phyloP scores from a whole-genome alignment of 2,888 invertebrate genomes.

The Mamestra brassicae region DNA sequence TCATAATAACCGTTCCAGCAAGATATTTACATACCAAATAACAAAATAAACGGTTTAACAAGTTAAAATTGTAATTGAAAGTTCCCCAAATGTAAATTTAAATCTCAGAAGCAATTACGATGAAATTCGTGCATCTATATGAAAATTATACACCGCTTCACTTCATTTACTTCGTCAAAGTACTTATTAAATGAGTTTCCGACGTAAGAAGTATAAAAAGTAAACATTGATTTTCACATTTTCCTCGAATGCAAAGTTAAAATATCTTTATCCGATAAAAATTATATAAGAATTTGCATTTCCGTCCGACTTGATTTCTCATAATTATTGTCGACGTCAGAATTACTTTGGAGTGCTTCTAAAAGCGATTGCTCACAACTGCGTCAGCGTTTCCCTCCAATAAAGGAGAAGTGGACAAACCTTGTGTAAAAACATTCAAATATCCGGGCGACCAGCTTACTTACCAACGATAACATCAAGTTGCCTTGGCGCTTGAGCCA shows the following conservation, averaged over 20 bases:
- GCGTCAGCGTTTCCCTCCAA: slow-evolving; percentile 39
- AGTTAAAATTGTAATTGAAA: slow-evolving; percentile 36
- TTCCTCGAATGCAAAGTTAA: not conserved
- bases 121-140: not conserved
- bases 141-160: slow-evolving; percentile 20
- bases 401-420: slow-evolving; percentile 47
- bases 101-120: slow-evolving; percentile 5
- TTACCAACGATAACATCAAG: slow-evolving; percentile 64
- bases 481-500: slow-evolving; percentile 55
- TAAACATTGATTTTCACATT: not conserved
- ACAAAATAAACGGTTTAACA: slow-evolving; percentile 30
- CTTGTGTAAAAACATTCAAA: slow-evolving; percentile 65
- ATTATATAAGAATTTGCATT: slow-evolving; percentile 34
- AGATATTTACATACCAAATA: slow-evolving; percentile 15
- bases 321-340: slow-evolving; percentile 38
- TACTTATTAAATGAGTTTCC: not conserved
- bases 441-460: slow-evolving; percentile 54
- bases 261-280: slow-evolving; percentile 4
- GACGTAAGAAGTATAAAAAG: not conserved
- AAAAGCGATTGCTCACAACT: slow-evolving; percentile 39
- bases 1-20: not conserved
- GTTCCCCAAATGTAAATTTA: slow-evolving; percentile 17
- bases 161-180: slow-evolving; percentile 4
- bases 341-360: slow-evolving; percentile 50
- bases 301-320: slow-evolving; percentile 16